Base-by-base conservation (phyloP, 1,140 invertebrate species). In the Eurytemora carolleeae region DNA sequence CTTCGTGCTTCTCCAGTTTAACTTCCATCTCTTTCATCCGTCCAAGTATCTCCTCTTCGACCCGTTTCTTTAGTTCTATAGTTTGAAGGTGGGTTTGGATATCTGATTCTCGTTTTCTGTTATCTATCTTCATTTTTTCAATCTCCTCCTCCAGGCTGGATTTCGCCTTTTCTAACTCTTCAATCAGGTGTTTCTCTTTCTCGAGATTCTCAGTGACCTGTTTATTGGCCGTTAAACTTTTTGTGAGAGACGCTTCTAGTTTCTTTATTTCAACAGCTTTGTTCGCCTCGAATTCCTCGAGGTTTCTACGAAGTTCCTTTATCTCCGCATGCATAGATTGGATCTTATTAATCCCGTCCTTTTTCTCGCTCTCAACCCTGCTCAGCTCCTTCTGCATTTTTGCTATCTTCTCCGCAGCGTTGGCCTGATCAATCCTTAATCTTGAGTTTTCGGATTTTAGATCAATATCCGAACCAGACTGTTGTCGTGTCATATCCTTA, bases 1-100 rank as follows among this genome's bases (percentile, higher is more conserved):
- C 17, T 19, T 62, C 60, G 31, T 20, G 25, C 23, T 62, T 62
- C 19, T 57, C 55, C 24, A 62, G 16, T 23, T 62, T 62, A 2
- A n/a, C 23, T 24, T 62, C 25, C 12, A 62, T 20, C n/a, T 62
- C 60, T 57, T 57, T 61, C 1, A 62, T 56, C 23, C 24, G 16
- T 2, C 17, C 21, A 2, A 24, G 18, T 24, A 61, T 25, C 20
- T 62, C 60, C 3, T n/a, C n/a, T 24, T 62, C 55, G 1, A 18
- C 24, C 22, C 24, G 17, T 61, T 57, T 62, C 53, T 56, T 59
- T 2, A 23, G 22, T n/a, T 62, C 54, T 12, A 57, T 19, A 1
- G 20, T 7, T 2, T 57, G 19, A 18, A 22, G 21, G 23, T 18
- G 15, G 15, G 18, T 20, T 7, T 57, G 20, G 56, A 57, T 22